These are phyloP conservation scores for Euplexia lucipara DNA, from an alignment of 2,888 invertebrate species.

Conservation along the genomic window DNA sequence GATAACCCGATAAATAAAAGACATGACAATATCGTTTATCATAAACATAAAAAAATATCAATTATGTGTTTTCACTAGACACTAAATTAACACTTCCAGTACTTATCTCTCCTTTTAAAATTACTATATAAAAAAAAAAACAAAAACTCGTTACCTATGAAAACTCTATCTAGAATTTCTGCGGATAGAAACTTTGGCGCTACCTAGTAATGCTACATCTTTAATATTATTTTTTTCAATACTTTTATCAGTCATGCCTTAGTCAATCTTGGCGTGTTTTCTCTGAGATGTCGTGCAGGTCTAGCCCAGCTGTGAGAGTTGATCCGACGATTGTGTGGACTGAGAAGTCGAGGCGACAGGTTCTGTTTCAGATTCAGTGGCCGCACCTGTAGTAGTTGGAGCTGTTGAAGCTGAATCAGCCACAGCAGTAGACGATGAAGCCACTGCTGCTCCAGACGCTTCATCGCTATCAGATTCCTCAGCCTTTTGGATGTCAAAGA, in stretches of 20 bases:
- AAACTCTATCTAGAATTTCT: slow-evolving; percentile 21
- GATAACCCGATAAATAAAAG: no score
- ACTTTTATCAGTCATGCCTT: slow-evolving; percentile 32
- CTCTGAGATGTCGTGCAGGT: not conserved
- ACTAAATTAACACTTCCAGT: not conserved
- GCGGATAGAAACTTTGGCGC: slow-evolving; percentile 43
- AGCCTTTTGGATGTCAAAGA: slow-evolving; percentile 97
- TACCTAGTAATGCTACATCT: slow-evolving; percentile 1
- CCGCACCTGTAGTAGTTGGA: not conserved
- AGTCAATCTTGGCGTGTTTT: not conserved
- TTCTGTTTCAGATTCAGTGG: not conserved
- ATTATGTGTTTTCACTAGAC: not conserved
- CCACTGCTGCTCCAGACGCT: slow-evolving; percentile 52
- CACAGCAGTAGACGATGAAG: not conserved
- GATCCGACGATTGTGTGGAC: slow-evolving; percentile 25
- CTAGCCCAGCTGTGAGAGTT: slow-evolving; percentile 17
- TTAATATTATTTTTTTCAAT: slow-evolving; percentile 24
- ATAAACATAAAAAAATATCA: not conserved
- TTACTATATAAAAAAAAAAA: not conserved
- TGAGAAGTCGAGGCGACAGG: slow-evolving; percentile 30
- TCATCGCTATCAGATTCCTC: slow-evolving; percentile 72
- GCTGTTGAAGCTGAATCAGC: slow-evolving; percentile 7
- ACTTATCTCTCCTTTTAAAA: not conserved
- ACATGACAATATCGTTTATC: slow-evolving; percentile 5
- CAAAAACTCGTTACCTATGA: not conserved